These are phyloP conservation scores for Syngnathoides biaculeatus DNA, from an alignment of 2,113 vertebrate genomes.

Conservation along the genomic window DNA sequence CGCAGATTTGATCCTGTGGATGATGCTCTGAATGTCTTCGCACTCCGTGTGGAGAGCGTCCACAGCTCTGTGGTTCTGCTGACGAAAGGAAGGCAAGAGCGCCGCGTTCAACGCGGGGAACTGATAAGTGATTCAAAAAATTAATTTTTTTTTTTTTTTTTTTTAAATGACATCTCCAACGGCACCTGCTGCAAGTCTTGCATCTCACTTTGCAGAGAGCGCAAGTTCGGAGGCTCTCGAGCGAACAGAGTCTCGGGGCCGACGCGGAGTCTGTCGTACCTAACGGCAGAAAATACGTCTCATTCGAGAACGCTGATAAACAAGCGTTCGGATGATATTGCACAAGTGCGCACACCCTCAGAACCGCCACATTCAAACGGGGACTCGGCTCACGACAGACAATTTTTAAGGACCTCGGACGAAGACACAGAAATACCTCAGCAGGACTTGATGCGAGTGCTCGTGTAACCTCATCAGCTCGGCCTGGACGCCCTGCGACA, in stretches of 20 bases:
- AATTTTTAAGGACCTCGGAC: too few species aligned
- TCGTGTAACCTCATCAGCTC: constrained; percentile 68
- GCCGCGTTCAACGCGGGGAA: background rate
- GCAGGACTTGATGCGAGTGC: constrained; percentile 67
- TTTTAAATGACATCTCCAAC: background rate
- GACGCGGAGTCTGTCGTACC: constrained; percentile 60
- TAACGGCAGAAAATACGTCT: constrained; percentile 16
- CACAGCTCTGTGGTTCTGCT: constrained; percentile 44
- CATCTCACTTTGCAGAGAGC: constrained; percentile 71
- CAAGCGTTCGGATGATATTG: too few species aligned
- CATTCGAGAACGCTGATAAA: too few species aligned
- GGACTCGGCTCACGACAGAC: too few species aligned
- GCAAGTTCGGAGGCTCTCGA: constrained; percentile 52
- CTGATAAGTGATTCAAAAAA: background rate
- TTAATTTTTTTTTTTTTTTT: too few species aligned
- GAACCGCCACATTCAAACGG: too few species aligned
- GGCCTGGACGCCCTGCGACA: constrained; percentile 65
- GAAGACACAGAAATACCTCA: constrained; percentile 66
- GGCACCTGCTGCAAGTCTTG: constrained; percentile 64
- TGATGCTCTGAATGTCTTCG: constrained; percentile 57
- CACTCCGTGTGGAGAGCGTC: constrained; percentile 42
- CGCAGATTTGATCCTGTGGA: constrained; percentile 62
- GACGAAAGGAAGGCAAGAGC: background rate
- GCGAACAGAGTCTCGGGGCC: constrained; percentile 32
- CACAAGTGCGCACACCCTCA: too few species aligned